These are phyloP conservation scores for Mylabris sibirica DNA, from an alignment of 2,888 invertebrate species.

Conservation along the genomic window DNA sequence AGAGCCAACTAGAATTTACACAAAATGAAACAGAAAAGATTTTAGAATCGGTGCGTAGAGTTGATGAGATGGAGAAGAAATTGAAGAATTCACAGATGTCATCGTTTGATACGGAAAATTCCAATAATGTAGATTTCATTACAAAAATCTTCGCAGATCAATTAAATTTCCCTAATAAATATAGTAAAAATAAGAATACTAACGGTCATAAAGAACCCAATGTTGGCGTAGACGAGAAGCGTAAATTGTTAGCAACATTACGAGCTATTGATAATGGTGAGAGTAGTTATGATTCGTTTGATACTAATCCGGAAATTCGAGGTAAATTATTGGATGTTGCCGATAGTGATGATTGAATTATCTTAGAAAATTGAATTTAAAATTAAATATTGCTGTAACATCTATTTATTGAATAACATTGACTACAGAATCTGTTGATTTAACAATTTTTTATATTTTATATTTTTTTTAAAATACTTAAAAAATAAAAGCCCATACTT, in stretches of 20 bases:
- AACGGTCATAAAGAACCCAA: constrained; percentile 45
- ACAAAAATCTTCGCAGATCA: constrained; percentile 55
- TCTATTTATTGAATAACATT: constrained; percentile 44
- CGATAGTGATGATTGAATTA: constrained; percentile 7
- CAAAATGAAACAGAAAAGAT: constrained; percentile 64
- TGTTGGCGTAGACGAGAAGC: constrained; percentile 61
- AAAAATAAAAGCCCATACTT: neutral
- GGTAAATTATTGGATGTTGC: neutral
- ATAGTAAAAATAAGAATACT: constrained; percentile 38
- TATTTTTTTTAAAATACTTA: constrained; percentile 27
- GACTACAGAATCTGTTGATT: constrained; percentile 38
- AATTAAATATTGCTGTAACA: constrained; percentile 32
- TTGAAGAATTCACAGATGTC: constrained; percentile 55
- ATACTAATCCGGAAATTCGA: neutral
- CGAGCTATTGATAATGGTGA: constrained; percentile 69
- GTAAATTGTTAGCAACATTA: constrained; percentile 68
- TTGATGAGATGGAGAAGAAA: constrained; percentile 62
- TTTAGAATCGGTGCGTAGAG: constrained; percentile 58
- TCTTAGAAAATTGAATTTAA: constrained; percentile 2
- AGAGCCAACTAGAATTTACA: constrained; percentile 62
- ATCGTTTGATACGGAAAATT: constrained; percentile 21
- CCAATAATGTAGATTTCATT: constrained; percentile 51
- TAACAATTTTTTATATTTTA: constrained; percentile 16
- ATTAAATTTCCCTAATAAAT: constrained; percentile 44
- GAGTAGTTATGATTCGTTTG: constrained; percentile 45